A percentile compares a stretch with the other conserved stretches of the same genome.
phyloP scores from a whole-genome alignment of 2,113 vertebrate genomes.

The Hippocampus barbouri region DNA sequence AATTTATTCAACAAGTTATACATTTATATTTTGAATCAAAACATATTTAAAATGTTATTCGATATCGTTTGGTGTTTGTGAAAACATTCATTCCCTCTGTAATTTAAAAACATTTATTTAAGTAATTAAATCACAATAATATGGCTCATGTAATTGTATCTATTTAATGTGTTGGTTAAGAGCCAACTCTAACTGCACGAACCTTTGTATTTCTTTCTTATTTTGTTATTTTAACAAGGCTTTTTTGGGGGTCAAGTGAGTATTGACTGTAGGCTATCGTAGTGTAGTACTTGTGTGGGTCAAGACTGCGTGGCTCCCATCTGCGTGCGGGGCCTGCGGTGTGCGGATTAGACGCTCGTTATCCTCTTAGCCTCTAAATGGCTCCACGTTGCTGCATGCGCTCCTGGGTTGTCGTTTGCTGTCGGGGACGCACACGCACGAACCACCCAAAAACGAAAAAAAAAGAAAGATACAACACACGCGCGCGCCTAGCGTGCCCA shows the following conservation, averaged over 20 bases:
- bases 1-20: too few species aligned
- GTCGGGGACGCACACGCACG: slow-evolving; percentile 32
- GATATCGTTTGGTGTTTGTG: too few species aligned
- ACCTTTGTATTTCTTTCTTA: too few species aligned
- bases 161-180: too few species aligned
- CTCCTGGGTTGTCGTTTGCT: slow-evolving; percentile 38
- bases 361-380: slow-evolving; percentile 77
- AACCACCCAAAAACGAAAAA: slow-evolving; percentile 15
- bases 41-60: too few species aligned
- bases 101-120: too few species aligned
- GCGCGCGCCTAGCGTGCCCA: not conserved
- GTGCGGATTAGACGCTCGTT: slow-evolving; percentile 73
- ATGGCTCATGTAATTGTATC: too few species aligned
- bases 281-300: slow-evolving; percentile 21
- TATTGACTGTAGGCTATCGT: not conserved
- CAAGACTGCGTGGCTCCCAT: slow-evolving; percentile 60
- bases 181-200: too few species aligned
- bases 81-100: too few species aligned
- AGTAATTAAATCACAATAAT: too few species aligned
- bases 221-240: too few species aligned
- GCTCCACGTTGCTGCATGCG: slow-evolving; percentile 46
- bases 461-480: not conserved
- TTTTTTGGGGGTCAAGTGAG: not conserved
- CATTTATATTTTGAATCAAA: too few species aligned
- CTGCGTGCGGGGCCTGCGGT: slow-evolving; percentile 64